Evolutionary conservation across 2,797 vertebrate genomes (phyloP).

Genomic region (Cyprinella venusta): DNA sequence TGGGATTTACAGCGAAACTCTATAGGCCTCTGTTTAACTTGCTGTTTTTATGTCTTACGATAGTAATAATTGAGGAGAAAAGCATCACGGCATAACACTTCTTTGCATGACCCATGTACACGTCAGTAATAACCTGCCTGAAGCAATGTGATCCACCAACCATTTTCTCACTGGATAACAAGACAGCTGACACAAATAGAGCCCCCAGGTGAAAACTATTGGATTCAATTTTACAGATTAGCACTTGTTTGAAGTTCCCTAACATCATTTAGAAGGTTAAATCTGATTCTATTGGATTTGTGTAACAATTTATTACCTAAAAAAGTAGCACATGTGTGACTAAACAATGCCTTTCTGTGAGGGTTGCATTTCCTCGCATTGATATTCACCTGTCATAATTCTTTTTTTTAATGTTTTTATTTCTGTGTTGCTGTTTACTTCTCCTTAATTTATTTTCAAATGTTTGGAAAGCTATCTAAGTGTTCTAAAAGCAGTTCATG

Average conservation of each 20-base stretch:
- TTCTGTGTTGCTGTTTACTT: conserved; percentile 67
- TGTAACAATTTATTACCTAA: conserved; percentile 2
- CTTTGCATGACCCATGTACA: conserved; percentile 36
- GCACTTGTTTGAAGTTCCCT: conserved; percentile 27
- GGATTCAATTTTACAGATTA: neutral
- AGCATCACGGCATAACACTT: conserved; percentile 42
- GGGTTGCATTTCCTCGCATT: conserved; percentile 22
- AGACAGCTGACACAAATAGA: conserved; percentile 5
- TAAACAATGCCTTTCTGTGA: conserved; percentile 19
- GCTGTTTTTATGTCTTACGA: conserved; percentile 52
- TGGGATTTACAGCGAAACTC: conserved; percentile 43
- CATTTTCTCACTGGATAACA: conserved; percentile 35
- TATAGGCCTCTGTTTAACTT: conserved; percentile 32
- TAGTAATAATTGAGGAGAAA: conserved; percentile 59
- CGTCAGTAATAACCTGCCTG: conserved; percentile 36
- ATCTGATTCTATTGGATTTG: neutral
- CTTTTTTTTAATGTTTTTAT: conserved; percentile 17
- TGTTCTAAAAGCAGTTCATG: conserved; percentile 80
- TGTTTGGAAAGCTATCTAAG: conserved; percentile 64
- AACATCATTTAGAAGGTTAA: conserved; percentile 9
- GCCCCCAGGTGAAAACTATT: neutral
- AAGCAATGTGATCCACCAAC: conserved; percentile 14
- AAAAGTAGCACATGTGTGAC: conserved; percentile 20
- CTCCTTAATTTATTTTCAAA: conserved; percentile 77
- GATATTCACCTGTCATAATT: conserved; percentile 27